Percentiles rank a stretch among this genome's conserved stretches.
These are phyloP conservation scores for Dastarcus helophoroides DNA, from an alignment of 2,888 invertebrate species.

Conservation along the genomic window DNA sequence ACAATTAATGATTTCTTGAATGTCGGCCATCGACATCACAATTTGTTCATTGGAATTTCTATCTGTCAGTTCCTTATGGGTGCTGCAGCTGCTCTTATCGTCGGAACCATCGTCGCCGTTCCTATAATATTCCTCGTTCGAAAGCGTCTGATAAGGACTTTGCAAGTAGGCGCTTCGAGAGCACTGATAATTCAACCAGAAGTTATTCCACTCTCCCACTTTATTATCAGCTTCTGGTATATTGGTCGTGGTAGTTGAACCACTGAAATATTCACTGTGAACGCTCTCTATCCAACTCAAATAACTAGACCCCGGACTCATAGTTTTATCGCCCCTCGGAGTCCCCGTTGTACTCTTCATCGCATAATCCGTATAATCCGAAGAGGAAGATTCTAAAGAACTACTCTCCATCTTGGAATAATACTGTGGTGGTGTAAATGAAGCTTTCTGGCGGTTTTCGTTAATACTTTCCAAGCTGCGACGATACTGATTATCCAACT, in stretches of 20 bases:
- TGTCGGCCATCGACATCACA: constrained; percentile 30
- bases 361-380: constrained; percentile 31
- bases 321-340: constrained; percentile 20
- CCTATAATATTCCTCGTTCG: constrained; percentile 20
- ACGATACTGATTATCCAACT: constrained; percentile 26
- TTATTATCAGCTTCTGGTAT: constrained; percentile 26
- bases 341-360: constrained; percentile 23
- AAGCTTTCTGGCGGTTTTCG: constrained; percentile 32
- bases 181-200: constrained; percentile 37
- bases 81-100: constrained; percentile 32
- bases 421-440: constrained; percentile 25
- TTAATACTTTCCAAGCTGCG: constrained; percentile 36
- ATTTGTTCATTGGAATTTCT: constrained; percentile 24
- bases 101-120: constrained; percentile 31
- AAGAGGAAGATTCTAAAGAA: constrained; percentile 29
- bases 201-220: constrained; percentile 39
- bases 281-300: constrained; percentile 37
- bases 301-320: constrained; percentile 33
- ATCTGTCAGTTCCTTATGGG: constrained; percentile 31
- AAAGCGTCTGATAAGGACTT: constrained; percentile 26
- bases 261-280: constrained; percentile 28
- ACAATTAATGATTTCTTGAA: constrained; percentile 31
- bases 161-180: constrained; percentile 30
- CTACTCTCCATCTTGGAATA: constrained; percentile 22
- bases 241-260: constrained; percentile 18